Evolutionary conservation across 2,888 invertebrate species (phyloP), one percentile per base, ranked within the genome.

Genomic region (Drosophila buzzatii): DNA sequence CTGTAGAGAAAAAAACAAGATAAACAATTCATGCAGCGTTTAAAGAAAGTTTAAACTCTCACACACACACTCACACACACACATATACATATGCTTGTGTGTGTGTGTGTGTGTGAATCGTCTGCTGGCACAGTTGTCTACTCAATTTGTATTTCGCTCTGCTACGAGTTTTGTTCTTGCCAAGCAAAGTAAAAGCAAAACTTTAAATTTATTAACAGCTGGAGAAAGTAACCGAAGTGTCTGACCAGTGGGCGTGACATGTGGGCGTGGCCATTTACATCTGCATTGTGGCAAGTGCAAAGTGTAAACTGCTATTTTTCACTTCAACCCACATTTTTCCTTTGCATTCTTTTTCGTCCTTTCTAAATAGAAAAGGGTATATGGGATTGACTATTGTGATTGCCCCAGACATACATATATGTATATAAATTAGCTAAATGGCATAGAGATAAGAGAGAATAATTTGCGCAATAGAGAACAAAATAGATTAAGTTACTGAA

Each of bases 121-220:
- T 42, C 42, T 66, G 45, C 16, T 45, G 57, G 53, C 64, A 63
- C 47, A 58, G 65, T 65, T 58, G 49, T 59, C 56, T 23, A 49
- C 42, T 44, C 20, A 8, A 23, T 62, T 53, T 41, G 51, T 23
- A 44, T 66, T 64, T 67, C 51, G 58, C 45, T 51, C 35, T 10
- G 53, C 20, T 14, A 20, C 41, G 39, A 41, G 41, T 31, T 55
- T 74, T 23, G 53, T 56, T 66, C 64, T 39, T 5, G 65, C 33
- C 62, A 39, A 73, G 78, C 62, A 76, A 75, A 76, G 70, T 74
- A 81, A 79, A 82, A 82, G 72, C 81, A 75, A 88, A 88, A 85
- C 84, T 85, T 85, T 88, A 81, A 88, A 88, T 88, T 88, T 85
- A 88, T 85, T 85, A 85, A 85, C 89, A 85, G 60, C 65, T 58